phyloP scores from a whole-genome alignment of 2,113 vertebrate genomes.

The Bubo blakistoni region DNA sequence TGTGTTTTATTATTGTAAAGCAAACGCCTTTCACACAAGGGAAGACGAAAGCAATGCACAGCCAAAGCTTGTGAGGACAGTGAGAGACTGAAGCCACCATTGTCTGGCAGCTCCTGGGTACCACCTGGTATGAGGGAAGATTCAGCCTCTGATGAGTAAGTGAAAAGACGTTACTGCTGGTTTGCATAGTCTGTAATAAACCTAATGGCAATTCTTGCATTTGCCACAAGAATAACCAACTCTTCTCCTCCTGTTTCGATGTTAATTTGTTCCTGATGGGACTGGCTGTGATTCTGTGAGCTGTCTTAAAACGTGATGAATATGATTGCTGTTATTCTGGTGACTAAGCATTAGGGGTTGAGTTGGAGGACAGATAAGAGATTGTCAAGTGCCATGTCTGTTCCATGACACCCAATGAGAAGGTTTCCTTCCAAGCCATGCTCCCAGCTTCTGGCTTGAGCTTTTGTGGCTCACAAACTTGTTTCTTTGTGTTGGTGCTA shows the following conservation, averaged over 20 bases:
- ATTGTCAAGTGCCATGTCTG: background rate
- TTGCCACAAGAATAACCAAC: background rate
- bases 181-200: background rate
- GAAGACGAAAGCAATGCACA: background rate
- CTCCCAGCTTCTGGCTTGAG: background rate
- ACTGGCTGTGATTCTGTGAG: background rate
- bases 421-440: background rate
- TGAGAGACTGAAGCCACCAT: fast-evolving
- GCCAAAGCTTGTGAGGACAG: background rate
- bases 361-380: background rate
- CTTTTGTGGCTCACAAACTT: background rate
- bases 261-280: background rate
- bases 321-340: background rate
- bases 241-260: background rate
- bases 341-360: background rate
- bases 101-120: background rate
- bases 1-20: background rate
- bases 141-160: background rate
- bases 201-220: background rate
- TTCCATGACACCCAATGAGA: background rate
- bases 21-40: fast-evolving
- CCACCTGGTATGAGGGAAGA: background rate
- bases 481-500: background rate
- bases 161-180: fast-evolving
- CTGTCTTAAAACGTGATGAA: background rate